These are phyloP conservation scores for Hydrozoanthus gracilis DNA, from an alignment of 92 coral and sea anemone genomes.

Conservation along the genomic window DNA sequence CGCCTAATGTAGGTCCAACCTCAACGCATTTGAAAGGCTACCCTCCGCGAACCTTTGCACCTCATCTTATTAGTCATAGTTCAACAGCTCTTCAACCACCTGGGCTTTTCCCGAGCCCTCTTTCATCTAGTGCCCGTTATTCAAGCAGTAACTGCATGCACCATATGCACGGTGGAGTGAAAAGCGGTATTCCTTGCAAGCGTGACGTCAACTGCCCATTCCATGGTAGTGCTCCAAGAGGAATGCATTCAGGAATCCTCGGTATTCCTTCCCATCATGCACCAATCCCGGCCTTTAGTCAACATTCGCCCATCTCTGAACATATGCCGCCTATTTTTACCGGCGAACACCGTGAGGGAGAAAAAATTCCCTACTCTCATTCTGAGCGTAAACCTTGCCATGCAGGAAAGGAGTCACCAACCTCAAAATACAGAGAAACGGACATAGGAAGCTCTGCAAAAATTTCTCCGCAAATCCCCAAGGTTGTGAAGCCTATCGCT, in stretches of 20 bases:
- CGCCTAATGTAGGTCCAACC: slow-evolving; percentile 82
- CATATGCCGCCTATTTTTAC: slow-evolving; percentile 77
- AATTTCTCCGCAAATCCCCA: slow-evolving; percentile 69
- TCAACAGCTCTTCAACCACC: slow-evolving; percentile 66
- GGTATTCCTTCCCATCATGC: slow-evolving; percentile 51
- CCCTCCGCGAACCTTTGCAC: slow-evolving; percentile 93
- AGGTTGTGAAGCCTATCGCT: slow-evolving; percentile 91
- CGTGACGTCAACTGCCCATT: slow-evolving; percentile 97
- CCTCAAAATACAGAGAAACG: slow-evolving; percentile 62
- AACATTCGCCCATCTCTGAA: slow-evolving; percentile 67
- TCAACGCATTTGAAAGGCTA: slow-evolving; percentile 87
- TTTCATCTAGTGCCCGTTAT: slow-evolving; percentile 77
- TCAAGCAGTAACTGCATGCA: slow-evolving; percentile 79
- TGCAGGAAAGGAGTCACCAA: slow-evolving; percentile 66
- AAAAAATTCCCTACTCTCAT: slow-evolving; percentile 66
- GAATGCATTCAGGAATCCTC: slow-evolving; percentile 71
- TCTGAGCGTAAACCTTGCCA: slow-evolving; percentile 73
- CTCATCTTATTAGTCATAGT: slow-evolving; percentile 94
- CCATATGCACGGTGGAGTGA: slow-evolving; percentile 80
- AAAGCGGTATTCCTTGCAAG: slow-evolving; percentile 81
- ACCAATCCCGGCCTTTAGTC: slow-evolving; percentile 69
- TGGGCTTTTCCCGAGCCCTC: slow-evolving; percentile 70
- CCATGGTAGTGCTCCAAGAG: slow-evolving; percentile 91
- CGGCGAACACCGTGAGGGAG: slow-evolving; percentile 77
- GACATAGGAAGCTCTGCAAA: slow-evolving; percentile 60